A percentile compares a stretch with the other conserved stretches of the same genome.
phyloP scores from a whole-genome alignment of 2,113 vertebrate species.

The Aplodontia rufa region DNA sequence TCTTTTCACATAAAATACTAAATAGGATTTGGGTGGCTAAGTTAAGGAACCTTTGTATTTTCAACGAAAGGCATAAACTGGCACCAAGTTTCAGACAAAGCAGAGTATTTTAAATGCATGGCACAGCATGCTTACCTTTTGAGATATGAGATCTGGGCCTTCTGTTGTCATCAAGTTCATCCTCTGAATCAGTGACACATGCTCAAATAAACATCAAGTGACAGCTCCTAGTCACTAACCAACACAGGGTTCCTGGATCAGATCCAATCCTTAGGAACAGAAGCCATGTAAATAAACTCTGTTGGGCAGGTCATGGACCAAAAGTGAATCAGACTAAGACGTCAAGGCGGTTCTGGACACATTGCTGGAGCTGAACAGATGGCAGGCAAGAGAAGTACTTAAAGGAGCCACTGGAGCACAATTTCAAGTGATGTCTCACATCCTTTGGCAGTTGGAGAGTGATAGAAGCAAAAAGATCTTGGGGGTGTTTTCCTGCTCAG shows the following conservation, averaged over 20 bases:
- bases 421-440: slow-evolving; percentile 45
- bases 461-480: slow-evolving; percentile 36
- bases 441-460: slow-evolving; percentile 40
- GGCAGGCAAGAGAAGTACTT: slow-evolving; percentile 43
- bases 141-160: slow-evolving; percentile 58
- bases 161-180: slow-evolving; percentile 45
- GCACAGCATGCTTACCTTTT: not conserved
- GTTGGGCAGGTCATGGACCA: slow-evolving; percentile 28
- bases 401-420: slow-evolving; percentile 32
- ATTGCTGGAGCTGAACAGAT: slow-evolving; percentile 62
- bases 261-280: slow-evolving; percentile 48
- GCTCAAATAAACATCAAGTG: slow-evolving; percentile 67
- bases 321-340: slow-evolving; percentile 62
- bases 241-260: slow-evolving; percentile 57
- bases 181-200: slow-evolving; percentile 60
- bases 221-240: slow-evolving; percentile 54
- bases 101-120: slow-evolving; percentile 50
- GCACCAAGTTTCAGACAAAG: not conserved
- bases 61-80: not conserved
- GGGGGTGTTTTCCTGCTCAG: not conserved
- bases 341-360: slow-evolving; percentile 62
- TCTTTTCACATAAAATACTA: not conserved
- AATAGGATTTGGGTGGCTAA: not conserved
- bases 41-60: not conserved
- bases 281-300: slow-evolving; percentile 64